A percentile compares a stretch with the other conserved stretches of the same genome.
phyloP scores from a whole-genome alignment of 1,140 invertebrate species.

The Arion vulgaris region DNA sequence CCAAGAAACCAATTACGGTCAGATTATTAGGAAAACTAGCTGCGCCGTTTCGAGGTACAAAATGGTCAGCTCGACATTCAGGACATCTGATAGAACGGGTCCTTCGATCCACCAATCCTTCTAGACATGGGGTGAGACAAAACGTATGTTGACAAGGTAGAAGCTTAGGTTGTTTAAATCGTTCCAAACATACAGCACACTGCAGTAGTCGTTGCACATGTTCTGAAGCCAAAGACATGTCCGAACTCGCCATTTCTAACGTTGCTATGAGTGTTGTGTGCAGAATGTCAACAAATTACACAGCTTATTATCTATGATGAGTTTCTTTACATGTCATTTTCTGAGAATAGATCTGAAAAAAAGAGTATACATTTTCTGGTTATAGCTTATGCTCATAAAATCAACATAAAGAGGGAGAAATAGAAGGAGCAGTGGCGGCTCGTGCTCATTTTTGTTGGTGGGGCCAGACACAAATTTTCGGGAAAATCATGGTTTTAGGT shows the following conservation, averaged over 20 bases:
- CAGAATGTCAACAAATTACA: neutral
- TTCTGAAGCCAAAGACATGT: conserved; percentile 48
- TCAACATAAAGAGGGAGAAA: no score
- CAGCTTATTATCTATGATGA: neutral
- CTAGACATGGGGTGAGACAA: conserved; percentile 87
- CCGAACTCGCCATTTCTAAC: conserved; percentile 39
- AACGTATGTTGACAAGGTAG: conserved; percentile 99
- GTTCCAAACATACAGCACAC: conserved; percentile 97
- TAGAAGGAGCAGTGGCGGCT: no score
- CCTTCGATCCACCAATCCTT: conserved; percentile 57
- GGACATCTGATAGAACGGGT: conserved; percentile 92
- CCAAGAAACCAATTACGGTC: conserved; percentile 65
- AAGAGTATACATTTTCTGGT: neutral
- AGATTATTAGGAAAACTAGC: conserved; percentile 62
- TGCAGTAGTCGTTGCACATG: conserved; percentile 97
- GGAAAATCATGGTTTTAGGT: no score
- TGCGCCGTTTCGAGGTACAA: conserved; percentile 80
- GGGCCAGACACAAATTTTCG: no score
- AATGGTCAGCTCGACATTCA: conserved; percentile 97
- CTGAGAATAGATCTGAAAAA: neutral
- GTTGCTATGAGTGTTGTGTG: neutral
- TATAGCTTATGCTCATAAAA: no score
- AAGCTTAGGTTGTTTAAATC: conserved; percentile 96
- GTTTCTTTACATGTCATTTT: neutral
- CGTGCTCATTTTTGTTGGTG: no score